A percentile compares a stretch with the other conserved stretches of the same genome.
Evolutionary conservation across 2,888 invertebrate species (phyloP).

Genomic region (Leptodirus hochenwartii): DNA sequence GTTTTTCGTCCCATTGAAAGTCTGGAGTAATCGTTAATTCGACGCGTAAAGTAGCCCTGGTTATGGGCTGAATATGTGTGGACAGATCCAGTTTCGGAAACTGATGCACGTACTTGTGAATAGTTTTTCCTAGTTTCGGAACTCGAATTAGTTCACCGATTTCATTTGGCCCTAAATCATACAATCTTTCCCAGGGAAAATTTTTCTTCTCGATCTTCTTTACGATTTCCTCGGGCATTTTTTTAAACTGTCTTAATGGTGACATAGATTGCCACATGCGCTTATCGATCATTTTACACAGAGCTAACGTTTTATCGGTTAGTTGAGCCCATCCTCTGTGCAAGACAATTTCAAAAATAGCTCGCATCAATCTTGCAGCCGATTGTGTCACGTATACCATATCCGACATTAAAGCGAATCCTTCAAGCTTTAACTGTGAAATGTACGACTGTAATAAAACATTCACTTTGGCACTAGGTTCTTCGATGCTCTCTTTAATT

Average conservation of each 20-base stretch:
- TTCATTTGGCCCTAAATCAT: conserved; percentile 93
- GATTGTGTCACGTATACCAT: conserved; percentile 99
- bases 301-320: conserved; percentile 83
- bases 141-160: conserved; percentile 86
- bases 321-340: conserved; percentile 89
- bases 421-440: conserved; percentile 93
- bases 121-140: conserved; percentile 84
- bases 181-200: conserved; percentile 84
- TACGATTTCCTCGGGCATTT: conserved; percentile 92
- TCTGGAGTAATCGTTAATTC: conserved; percentile 96
- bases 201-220: conserved; percentile 97
- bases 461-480: conserved; percentile 93
- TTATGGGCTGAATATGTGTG: conserved; percentile 96
- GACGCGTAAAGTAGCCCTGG: conserved; percentile 77
- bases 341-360: conserved; percentile 94
- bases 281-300: conserved; percentile 98
- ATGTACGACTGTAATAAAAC: conserved; percentile 94
- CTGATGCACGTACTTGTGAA: conserved; percentile 92
- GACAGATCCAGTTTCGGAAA: conserved; percentile 91
- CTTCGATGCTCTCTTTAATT: conserved; percentile 96
- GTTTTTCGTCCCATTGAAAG: conserved; percentile 98
- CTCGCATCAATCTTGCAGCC: conserved; percentile 83
- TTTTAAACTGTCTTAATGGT: conserved; percentile 88
- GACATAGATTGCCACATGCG: conserved; percentile 99
- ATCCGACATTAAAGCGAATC: conserved; percentile 96